Base-by-base conservation (phyloP, 2,888 invertebrate species). In the Perizoma affinitatum region DNA sequence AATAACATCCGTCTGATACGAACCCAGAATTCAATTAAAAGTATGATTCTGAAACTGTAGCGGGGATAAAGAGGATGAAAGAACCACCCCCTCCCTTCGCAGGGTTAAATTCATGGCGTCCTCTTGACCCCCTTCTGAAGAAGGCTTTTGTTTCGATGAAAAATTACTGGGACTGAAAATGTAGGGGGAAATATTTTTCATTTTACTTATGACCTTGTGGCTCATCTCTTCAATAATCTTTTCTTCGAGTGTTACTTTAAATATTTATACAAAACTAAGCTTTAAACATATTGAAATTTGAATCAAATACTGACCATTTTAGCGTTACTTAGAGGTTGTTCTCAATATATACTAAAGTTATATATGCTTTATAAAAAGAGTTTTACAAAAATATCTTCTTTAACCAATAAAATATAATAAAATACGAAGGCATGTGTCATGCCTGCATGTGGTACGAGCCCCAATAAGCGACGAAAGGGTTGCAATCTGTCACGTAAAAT, bases 141-240 rank as follows among this genome's bases (percentile, higher is more conserved):
- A 70, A 74, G 76, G 74, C 88, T 84, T 84, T 90, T 89, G 89
- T 89, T 87, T 88, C 87, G 83, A 88, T 86, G 86, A 88, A 86
- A 87, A 85, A 88, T 84, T 84, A 87, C 80, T 75, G 74, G 70
- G 73, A 78, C 66, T 71, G 72, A 72, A 74, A 76, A 72, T 71
- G 74, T 73, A 67, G 22, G 44, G 67, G 68, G 69, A 70, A 70
- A 65, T 68, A 62, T 72, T 69, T 74, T 65, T 56, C 10, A 36
- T 35, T 46, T 65, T 56, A 8, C 36, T 38, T 46, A 34, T 43
- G 59, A 61, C 62, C 68, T 64, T 61, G 54, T 10, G 34, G 46
- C 5, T 38, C 6, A 38, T 38, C 6, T 5, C 11, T 43, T n/a
- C 11, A 9, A 3, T 11, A 10, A 10, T 43, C 5, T 43, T 22